phyloP scores from a whole-genome alignment of 1,140 invertebrate genomes.

The Octopus sinensis region DNA sequence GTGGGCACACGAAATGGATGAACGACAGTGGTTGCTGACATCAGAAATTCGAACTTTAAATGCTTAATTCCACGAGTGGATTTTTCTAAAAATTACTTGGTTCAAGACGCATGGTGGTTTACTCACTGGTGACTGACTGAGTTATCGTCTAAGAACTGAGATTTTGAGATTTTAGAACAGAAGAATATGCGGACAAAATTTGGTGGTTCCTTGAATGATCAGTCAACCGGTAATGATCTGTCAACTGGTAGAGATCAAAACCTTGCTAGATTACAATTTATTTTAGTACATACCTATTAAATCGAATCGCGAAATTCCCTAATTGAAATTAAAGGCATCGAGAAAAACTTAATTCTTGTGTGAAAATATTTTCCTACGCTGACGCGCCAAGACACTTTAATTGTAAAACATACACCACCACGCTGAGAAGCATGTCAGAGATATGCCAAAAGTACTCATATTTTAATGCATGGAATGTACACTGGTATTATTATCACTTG shows the following conservation, averaged over 20 bases:
- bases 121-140: neutral
- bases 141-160: neutral
- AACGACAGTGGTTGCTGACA: neutral
- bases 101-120: neutral
- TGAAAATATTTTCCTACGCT: neutral
- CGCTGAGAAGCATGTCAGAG: neutral
- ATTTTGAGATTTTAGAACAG: neutral
- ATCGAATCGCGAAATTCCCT: neutral
- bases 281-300: neutral
- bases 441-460: neutral
- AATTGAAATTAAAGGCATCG: neutral
- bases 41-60: neutral
- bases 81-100: neutral
- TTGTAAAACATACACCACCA: neutral
- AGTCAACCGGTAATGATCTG: neutral
- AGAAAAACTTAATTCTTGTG: neutral
- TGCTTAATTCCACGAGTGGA: neutral
- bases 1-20: neutral
- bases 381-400: neutral
- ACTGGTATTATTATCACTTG: neutral
- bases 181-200: neutral
- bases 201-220: neutral
- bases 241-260: conserved; percentile 8
- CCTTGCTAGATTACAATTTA: neutral
- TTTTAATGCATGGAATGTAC: conserved; percentile 5